Base-by-base conservation (phyloP, 2,888 invertebrate genomes). In the Cantharis nigra region DNA sequence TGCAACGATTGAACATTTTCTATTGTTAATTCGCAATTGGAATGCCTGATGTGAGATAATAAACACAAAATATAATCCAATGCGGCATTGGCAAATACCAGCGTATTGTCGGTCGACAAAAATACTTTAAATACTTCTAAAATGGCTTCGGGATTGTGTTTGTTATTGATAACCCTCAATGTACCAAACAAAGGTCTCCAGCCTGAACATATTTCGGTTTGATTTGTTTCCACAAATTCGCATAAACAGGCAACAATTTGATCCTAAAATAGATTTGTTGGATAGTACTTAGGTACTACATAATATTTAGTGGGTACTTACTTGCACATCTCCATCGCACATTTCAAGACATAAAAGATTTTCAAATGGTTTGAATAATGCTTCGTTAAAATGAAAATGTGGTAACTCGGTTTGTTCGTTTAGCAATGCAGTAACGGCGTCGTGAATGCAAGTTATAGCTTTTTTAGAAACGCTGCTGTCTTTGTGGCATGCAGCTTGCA, bases 111-210 rank as follows among this genome's bases (percentile, higher is more conserved):
- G 14, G 97, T 97, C 81, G 94, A 94, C 3, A 98, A 92, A 87
- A 98, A 99, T 23, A 97, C 96, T 86, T 96, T 94, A 86, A 99
- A 98, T 72, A 98, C 97, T 88, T 98, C 98, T 73, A 96, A 89
- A 77, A 96, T 92, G 0, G 94, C 93, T 0, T 93, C 91, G 20
- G 94, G 92, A 82, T 94, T 94, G 83, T 89, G 91, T 78, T 90
- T 87, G 83, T 91, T 91, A 83, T 94, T 94, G 0, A 98, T 97
- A 67, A 97, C 97, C 18, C 97, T 92, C 65, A 99, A 89, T 0
- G 98, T 97, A 11, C 97, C 97, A 86, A 99, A 99, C 1, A 99
- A 89, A 0, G 98, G 97, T 73, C 98, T 91, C 98, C 98, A 99
- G 0, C 98, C 98, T 0, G 97, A 98, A 81, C 96, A 93, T 64